Conservation (phyloP, 2,113 vertebrate genomes). For the Tenrec ecaudatus region DNA sequence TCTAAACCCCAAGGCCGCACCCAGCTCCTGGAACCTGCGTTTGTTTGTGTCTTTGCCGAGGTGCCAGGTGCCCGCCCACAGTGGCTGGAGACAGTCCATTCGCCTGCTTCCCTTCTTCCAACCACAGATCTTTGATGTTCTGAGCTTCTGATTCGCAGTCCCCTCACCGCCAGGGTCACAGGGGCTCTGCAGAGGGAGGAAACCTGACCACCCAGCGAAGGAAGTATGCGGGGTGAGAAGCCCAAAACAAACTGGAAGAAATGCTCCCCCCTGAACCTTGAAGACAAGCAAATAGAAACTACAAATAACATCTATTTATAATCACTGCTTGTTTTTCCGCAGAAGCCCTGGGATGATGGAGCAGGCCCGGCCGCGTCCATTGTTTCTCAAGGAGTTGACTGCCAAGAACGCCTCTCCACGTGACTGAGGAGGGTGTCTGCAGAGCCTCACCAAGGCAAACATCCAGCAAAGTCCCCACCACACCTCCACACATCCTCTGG, state of each 20-base stretch:
- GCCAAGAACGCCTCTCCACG: constrained; percentile 56
- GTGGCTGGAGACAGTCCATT: background rate
- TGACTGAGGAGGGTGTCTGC: constrained; percentile 65
- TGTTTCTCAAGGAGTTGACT: constrained; percentile 59
- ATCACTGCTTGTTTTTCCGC: constrained; percentile 74
- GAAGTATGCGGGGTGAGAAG: constrained; percentile 74
- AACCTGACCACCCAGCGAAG: constrained; percentile 74
- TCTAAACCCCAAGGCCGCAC: background rate
- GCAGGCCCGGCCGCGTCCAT: constrained; percentile 34
- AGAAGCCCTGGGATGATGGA: background rate
- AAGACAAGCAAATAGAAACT: constrained; percentile 83
- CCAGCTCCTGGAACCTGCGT: no score
- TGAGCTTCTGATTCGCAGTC: constrained; percentile 66
- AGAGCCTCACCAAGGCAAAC: constrained; percentile 42
- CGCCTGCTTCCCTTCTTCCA: constrained; percentile 52
- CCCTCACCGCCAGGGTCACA: constrained; percentile 68
- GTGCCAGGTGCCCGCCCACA: background rate
- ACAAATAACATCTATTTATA: constrained; percentile 84
- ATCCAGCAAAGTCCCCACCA: constrained; percentile 28
- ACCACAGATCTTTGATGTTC: constrained; percentile 24
- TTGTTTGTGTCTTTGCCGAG: background rate
- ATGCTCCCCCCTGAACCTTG: constrained; percentile 73
- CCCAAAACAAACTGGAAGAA: constrained; percentile 77
- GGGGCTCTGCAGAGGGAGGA: constrained; percentile 77
- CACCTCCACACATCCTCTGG: constrained; percentile 6